Percentiles rank a stretch among this genome's conserved stretches.
These are phyloP conservation scores for Falcunculus frontatus DNA, from an alignment of 2,113 vertebrate species.

Conservation along the genomic window DNA sequence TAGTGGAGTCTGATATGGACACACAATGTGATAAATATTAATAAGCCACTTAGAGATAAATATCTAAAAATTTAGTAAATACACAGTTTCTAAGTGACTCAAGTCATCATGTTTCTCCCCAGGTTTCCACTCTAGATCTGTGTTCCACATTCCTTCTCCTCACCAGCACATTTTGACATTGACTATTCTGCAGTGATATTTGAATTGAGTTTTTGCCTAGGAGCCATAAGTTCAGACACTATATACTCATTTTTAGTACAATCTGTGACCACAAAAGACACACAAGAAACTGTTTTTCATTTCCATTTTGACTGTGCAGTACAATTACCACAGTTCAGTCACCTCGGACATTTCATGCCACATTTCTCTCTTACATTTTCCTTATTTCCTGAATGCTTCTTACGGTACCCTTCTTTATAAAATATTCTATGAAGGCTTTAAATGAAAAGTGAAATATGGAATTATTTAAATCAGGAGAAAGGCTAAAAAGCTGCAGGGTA, in stretches of 20 bases:
- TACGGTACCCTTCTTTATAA: neutral
- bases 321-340: neutral
- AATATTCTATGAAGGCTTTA: neutral
- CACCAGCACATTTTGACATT: neutral
- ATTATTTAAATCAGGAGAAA: neutral
- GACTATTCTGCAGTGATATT: neutral
- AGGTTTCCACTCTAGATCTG: neutral
- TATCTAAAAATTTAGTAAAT: neutral
- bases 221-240: neutral
- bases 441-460: neutral
- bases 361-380: neutral
- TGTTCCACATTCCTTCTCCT: neutral
- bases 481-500: constrained; percentile 5
- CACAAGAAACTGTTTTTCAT: neutral
- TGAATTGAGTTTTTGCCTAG: neutral
- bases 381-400: neutral
- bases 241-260: neutral
- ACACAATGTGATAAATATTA: neutral
- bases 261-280: neutral
- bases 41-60: neutral
- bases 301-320: neutral
- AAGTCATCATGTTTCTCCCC: neutral
- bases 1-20: neutral
- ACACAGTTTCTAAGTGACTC: neutral
- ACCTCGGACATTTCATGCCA: neutral